Conservation (phyloP, 2,797 vertebrate species). For the Amblyraja radiata region DNA sequence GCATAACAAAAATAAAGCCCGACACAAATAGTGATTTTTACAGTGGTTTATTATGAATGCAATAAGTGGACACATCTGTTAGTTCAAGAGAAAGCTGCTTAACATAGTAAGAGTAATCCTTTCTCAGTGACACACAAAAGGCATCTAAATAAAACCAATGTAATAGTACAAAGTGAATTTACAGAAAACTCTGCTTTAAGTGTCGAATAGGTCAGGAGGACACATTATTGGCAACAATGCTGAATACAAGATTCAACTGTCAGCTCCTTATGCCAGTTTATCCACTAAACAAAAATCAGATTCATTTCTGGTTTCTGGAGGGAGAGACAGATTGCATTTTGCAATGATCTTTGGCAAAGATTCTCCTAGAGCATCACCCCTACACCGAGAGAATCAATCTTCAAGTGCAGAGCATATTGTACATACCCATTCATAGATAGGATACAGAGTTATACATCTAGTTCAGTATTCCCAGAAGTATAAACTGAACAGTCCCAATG, state of each 20-base stretch:
- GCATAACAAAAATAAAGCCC: not conserved
- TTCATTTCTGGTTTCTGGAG: conserved; percentile 7
- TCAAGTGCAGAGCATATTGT: not conserved
- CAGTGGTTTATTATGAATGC: conserved; percentile 24
- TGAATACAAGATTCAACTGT: conserved; percentile 5
- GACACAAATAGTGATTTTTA: not conserved
- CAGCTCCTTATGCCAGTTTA: conserved; percentile 7
- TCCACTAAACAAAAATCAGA: not conserved
- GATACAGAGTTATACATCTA: not conserved
- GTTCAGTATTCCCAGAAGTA: not conserved
- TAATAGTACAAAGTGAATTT: not conserved
- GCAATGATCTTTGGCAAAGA: conserved; percentile 23
- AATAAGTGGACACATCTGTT: conserved; percentile 24
- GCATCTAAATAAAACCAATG: conserved; percentile 4
- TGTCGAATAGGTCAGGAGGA: not conserved
- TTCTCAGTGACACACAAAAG: not conserved
- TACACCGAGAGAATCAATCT: not conserved
- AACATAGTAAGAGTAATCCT: conserved; percentile 1
- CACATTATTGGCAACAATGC: not conserved
- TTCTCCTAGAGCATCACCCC: not conserved
- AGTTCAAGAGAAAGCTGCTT: conserved; percentile 17
- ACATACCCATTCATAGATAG: not conserved
- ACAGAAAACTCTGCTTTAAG: not conserved
- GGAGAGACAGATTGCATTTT: not conserved
- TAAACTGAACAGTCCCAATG: not conserved